A percentile compares a stretch with the other conserved stretches of the same genome.
Conservation (phyloP, 1,140 invertebrate species). For the Choristoneura fumiferana region DNA sequence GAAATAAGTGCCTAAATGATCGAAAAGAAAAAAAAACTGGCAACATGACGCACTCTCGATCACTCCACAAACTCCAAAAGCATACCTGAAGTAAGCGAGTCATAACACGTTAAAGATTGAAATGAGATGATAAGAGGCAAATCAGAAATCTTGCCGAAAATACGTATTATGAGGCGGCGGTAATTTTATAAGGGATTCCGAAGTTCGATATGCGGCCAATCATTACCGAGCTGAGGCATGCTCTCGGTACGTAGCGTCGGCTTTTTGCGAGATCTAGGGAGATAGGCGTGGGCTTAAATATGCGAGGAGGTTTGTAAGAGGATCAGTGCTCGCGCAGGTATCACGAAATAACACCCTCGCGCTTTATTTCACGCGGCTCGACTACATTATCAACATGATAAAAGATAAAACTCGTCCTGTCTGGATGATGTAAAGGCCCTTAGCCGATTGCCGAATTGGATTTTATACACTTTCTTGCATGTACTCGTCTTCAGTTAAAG, state of each 20-base stretch:
- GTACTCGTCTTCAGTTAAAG: conserved; percentile 50
- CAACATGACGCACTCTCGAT: conserved; percentile 53
- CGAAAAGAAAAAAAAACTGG: conserved; percentile 30
- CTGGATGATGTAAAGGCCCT: conserved; percentile 11
- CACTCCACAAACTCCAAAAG: conserved; percentile 29
- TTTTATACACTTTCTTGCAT: conserved; percentile 41
- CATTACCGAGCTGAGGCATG: conserved; percentile 52
- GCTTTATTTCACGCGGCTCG: conserved; percentile 30
- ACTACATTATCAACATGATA: conserved; percentile 16
- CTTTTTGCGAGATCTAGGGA: conserved; percentile 56
- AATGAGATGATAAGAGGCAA: conserved; percentile 65
- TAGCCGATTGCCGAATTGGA: conserved; percentile 32
- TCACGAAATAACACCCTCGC: conserved; percentile 52
- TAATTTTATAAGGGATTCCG: conserved; percentile 73
- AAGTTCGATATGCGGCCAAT: conserved; percentile 67
- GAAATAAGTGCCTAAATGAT: conserved; percentile 26
- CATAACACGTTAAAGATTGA: conserved; percentile 72
- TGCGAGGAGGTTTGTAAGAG: conserved; percentile 45
- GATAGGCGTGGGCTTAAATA: conserved; percentile 56
- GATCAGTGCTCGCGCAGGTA: conserved; percentile 52
- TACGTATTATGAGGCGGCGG: conserved; percentile 62
- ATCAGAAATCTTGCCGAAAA: conserved; percentile 73
- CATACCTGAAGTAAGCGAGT: conserved; percentile 50
- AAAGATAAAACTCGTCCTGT: conserved; percentile 15
- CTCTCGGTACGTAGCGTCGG: conserved; percentile 42